phyloP scores from a whole-genome alignment of 2,797 vertebrate genomes.

The Malacoctenus gilli region DNA sequence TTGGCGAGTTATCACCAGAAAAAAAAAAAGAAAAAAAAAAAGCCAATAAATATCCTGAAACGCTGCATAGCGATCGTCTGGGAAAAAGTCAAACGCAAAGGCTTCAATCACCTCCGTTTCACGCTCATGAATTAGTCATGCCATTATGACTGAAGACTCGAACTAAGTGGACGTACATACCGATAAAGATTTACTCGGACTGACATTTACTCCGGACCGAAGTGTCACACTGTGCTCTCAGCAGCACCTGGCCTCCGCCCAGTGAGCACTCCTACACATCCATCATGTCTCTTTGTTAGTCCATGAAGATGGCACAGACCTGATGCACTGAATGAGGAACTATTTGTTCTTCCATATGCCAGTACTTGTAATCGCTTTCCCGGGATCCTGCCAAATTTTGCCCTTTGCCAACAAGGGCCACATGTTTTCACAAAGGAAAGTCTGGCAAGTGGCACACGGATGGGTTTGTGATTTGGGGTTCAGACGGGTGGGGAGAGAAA shows the following conservation, averaged over 20 bases:
- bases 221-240: slow-evolving; percentile 71
- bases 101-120: too few species aligned
- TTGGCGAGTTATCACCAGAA: too few species aligned
- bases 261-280: slow-evolving; percentile 82
- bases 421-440: slow-evolving; percentile 83
- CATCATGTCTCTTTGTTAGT: slow-evolving; percentile 86
- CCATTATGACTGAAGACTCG: background rate
- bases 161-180: slow-evolving; percentile 3
- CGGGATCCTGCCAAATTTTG: slow-evolving; percentile 88
- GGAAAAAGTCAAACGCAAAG: too few species aligned
- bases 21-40: too few species aligned
- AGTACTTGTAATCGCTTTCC: slow-evolving; percentile 90
- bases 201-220: slow-evolving; percentile 21
- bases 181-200: slow-evolving; percentile 19
- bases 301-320: slow-evolving; percentile 90
- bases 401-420: slow-evolving; percentile 81
- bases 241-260: slow-evolving; percentile 83
- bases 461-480: slow-evolving; percentile 69
- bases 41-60: too few species aligned
- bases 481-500: slow-evolving; percentile 35
- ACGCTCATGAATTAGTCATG: too few species aligned
- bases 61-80: too few species aligned
- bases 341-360: slow-evolving; percentile 96
- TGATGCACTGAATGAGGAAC: slow-evolving; percentile 90
- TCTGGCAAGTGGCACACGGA: slow-evolving; percentile 71